These are phyloP conservation scores for Drosophila siamana DNA, from an alignment of 2,888 invertebrate genomes.

Conservation along the genomic window DNA sequence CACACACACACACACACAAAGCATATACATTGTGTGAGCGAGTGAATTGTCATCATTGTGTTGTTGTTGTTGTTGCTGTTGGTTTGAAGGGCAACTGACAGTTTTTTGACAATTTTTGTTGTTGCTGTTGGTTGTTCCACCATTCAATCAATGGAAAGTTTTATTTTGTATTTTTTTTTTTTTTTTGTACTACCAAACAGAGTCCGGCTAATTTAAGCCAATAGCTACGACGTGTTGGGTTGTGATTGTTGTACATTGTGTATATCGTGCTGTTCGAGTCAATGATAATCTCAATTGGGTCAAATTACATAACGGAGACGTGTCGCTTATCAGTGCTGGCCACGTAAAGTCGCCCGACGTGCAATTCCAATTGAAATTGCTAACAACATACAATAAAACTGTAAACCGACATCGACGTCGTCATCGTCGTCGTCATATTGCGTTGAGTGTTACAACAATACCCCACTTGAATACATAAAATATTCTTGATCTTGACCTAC, in stretches of 20 bases:
- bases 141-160: slow-evolving; percentile 57
- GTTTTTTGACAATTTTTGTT: slow-evolving; percentile 36
- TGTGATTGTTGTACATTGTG: slow-evolving; percentile 1
- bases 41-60: slow-evolving; percentile 5
- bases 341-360: slow-evolving; percentile 32
- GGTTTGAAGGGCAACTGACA: slow-evolving; percentile 34
- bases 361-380: slow-evolving; percentile 32
- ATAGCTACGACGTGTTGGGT: slow-evolving; percentile 24
- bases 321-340: slow-evolving; percentile 51
- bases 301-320: slow-evolving; percentile 59
- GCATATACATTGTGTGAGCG: slow-evolving; percentile 27
- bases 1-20: slow-evolving; percentile 19
- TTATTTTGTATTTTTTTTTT: slow-evolving; percentile 26
- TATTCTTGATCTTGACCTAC: slow-evolving; percentile 1
- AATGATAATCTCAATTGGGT: slow-evolving; percentile 61
- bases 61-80: too few species aligned
- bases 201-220: slow-evolving; percentile 35
- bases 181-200: slow-evolving; percentile 6
- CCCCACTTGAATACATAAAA: background rate
- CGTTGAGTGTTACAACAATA: background rate
- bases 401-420: too few species aligned
- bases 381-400: slow-evolving; percentile 3
- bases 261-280: slow-evolving; percentile 23
- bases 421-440: too few species aligned
- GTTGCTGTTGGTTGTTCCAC: slow-evolving; percentile 22